Base-by-base conservation (phyloP, 1,140 invertebrate species). In the Bilobella aurantiaca region DNA sequence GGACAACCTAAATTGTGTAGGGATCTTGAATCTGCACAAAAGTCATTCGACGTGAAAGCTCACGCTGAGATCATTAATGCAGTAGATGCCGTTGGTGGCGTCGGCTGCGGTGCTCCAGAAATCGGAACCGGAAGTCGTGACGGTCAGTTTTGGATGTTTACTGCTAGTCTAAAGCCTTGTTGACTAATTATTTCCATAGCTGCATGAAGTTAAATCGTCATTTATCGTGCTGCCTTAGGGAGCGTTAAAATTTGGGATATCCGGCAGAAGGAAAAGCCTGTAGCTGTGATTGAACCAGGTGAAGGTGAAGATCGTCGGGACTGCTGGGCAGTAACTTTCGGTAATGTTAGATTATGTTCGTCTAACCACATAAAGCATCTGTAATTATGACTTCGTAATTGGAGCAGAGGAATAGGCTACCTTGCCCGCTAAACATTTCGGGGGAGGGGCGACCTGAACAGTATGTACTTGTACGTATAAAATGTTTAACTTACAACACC, bases 181-280 rank as follows among this genome's bases (percentile, higher is more conserved):
- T n/a, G n/a, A n/a, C n/a, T n/a, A n/a, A n/a, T n/a, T n/a, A n/a
- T n/a, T n/a, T n/a, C n/a, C n/a, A n/a, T n/a, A n/a, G n/a, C n/a
- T n/a, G n/a, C n/a, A n/a, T n/a, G 8, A 16, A n/a, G 5, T 60
- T 29, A 8, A 29, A 28, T 60, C 58, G 5, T 47, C 12, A 53
- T 62, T 62, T 53, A 46, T 53, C n/a, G n/a, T n/a, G n/a, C n/a
- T n/a, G n/a, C n/a, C n/a, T n/a, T n/a, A 90, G 87, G 88, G 1
- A 84, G 82, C 70, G 93, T 97, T 0, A 96, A 94, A 82, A 85
- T 98, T 0, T 97, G 94, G 94, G 95, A 98, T 80, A 86, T 88
- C 3, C 81, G 95, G 3, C 92, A 96, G 76, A 91, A n/a, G n/a
- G n/a, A 90, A 71, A 76, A 77, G 42, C 92, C 95, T 0, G 93